Base-by-base conservation (phyloP, 2,797 vertebrate species). In the Malacoctenus gilli region DNA sequence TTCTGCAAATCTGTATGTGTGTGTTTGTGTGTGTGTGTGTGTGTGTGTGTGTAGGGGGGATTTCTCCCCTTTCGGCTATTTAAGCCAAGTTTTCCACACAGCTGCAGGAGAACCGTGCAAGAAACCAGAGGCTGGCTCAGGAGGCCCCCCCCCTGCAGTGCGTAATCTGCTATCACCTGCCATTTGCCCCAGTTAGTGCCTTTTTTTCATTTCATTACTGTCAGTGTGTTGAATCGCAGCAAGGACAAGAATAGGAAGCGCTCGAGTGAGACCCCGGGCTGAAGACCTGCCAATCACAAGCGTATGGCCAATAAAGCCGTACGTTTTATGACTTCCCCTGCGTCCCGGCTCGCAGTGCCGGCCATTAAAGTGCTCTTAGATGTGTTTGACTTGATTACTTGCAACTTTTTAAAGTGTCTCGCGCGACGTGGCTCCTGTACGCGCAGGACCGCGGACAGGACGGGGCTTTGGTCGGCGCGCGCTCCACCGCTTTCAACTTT, bases 261-360 rank as follows among this genome's bases (percentile, higher is more conserved):
- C 61, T 61, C 31, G 35, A 56, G 60, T 67, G 76, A 85, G 64
- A 66, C 68, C 59, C 65, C 10, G 43, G 62, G 73, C 69, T 74
- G 68, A 52, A 81, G 81, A 77, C 51, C 73, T 83, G 73, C 72
- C 79, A 78, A 54, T 89, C 80, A 77, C 58, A 63, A 42, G 55
- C 66, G 56, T 31, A 37, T 63, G 52, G 28, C 63, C 62, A 43
- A 30, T 14, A 36, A 56, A 70, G 38, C 50, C 38, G 57, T 19
- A 31, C 50, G 23, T 54, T 74, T 52, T 13, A 50, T 38, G 49
- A 22, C 64, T 50, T 62, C 34, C 49, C 32, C 19, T 37, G 31
- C 32, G 36, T 64, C 41, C 51, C 53, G 49, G 52, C 41, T 44
- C 37, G 42, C 28, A 14, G 35, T 3, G 9, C 52, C 48, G 28